These are phyloP conservation scores for Platynereis dumerilii DNA, from an alignment of 2,888 invertebrate species.

Conservation along the genomic window DNA sequence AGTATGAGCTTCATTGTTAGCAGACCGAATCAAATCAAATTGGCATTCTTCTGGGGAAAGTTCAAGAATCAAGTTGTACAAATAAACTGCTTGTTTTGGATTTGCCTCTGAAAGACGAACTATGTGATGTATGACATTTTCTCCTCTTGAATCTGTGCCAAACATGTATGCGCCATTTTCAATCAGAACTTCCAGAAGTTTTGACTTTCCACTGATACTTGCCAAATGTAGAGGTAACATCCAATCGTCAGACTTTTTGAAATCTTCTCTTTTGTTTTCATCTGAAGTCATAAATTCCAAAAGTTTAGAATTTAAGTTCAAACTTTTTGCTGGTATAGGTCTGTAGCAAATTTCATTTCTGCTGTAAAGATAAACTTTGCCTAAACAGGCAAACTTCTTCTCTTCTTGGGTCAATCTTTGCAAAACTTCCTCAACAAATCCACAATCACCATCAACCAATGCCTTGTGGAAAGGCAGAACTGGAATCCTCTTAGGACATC, in stretches of 20 bases:
- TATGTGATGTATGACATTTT: not conserved
- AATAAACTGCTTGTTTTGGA: not conserved
- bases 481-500: too few species aligned
- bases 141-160: not conserved
- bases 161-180: not conserved
- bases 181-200: not conserved
- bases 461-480: not conserved
- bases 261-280: too few species aligned
- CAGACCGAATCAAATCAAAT: not conserved
- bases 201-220: not conserved
- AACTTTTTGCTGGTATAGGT: too few species aligned
- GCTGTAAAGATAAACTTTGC: too few species aligned
- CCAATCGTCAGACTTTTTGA: too few species aligned
- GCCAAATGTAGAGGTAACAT: not conserved
- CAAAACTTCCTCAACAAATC: conserved; percentile 1
- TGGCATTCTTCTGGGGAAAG: too few species aligned
- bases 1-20: not conserved
- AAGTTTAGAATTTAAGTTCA: too few species aligned
- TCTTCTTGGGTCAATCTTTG: not conserved
- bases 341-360: too few species aligned
- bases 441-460: not conserved
- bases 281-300: too few species aligned
- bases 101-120: not conserved
- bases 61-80: not conserved
- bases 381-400: too few species aligned